Evolutionary conservation across 2,797 vertebrate species (phyloP), one percentile per base, ranked within the genome.

Genomic region (Fundulus diaphanus): DNA sequence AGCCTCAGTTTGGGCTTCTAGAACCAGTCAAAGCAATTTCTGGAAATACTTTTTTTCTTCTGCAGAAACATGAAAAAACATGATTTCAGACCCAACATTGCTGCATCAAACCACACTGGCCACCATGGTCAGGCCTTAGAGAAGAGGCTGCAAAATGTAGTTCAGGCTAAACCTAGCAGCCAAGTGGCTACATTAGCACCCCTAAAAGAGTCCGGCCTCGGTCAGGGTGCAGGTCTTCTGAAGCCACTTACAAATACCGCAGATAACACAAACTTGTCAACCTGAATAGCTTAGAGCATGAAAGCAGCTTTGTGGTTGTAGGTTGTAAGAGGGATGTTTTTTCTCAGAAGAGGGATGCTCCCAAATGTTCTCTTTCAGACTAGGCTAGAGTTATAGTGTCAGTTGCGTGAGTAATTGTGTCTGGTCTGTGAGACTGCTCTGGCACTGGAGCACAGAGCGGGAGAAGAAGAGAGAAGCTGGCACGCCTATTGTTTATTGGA

Each of bases 11-110:
- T 87, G 82, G 83, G 74, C 85, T 91, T 80, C 83, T 81, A 85
- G 83, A 76, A 73, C 86, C 88, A 93, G 87, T 88, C 87, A 90
- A 92, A 91, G 88, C 85, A 90, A 85, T 92, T 92, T 91, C 92
- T 94, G 94, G 92, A 94, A 94, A 88, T 87, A 91, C 80, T 94
- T 93, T 92, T 89, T 87, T n/a, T n/a, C 81, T 87, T 86, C 81
- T 90, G 77, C 79, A 87, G 87, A 85, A 90, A 90, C 80, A 87
- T 92, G 87, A 92, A 87, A 72, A 86, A 15, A 57, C 81, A 88
- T 85, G 77, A 88, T 91, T 92, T 93, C 81, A 87, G 85, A 72
- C 70, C 80, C 83, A 72, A 76, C 88, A 92, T 87, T 92, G 87
- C 83, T 80, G 59, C 82, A 88, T 85, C 86, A 73, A 86, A 93